phyloP scores from a whole-genome alignment of 2,113 vertebrate genomes.

The Lophius piscatorius region DNA sequence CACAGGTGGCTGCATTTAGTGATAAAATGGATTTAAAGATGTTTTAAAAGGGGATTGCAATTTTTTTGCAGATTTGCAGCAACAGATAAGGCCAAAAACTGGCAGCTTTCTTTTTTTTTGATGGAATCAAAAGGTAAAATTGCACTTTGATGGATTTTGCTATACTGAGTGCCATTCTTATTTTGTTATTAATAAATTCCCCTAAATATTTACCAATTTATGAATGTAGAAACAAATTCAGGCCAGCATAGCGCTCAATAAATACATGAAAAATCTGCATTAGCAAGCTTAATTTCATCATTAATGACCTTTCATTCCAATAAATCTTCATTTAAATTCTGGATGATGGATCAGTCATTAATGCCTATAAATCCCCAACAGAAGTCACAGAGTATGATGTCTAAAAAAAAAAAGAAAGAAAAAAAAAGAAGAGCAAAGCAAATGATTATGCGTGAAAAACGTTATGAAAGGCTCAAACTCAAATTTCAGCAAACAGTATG shows the following conservation, averaged over 20 bases:
- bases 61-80: too few relatives aligned
- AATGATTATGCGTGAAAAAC: conserved; percentile 54
- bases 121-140: too few relatives aligned
- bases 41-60: too few relatives aligned
- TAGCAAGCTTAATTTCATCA: not conserved
- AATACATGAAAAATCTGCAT: not conserved
- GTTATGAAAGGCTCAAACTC: conserved; percentile 38
- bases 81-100: too few relatives aligned
- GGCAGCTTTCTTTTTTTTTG: too few relatives aligned
- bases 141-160: too few relatives aligned
- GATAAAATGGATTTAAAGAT: too few relatives aligned
- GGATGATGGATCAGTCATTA: conserved; percentile 28
- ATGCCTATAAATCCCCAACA: conserved; percentile 15
- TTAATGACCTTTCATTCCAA: not conserved
- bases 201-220: not conserved
- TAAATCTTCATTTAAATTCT: not conserved
- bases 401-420: conserved; percentile 59
- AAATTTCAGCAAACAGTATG: conserved; percentile 32
- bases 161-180: too few relatives aligned
- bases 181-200: too few relatives aligned
- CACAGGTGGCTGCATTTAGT: too few relatives aligned
- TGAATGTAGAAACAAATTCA: not conserved
- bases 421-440: conserved; percentile 33
- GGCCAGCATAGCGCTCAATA: not conserved
- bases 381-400: conserved; percentile 40